Evolutionary conservation across 2,113 vertebrate species (phyloP).

Genomic region (Campylomormyrus tamandua): DNA sequence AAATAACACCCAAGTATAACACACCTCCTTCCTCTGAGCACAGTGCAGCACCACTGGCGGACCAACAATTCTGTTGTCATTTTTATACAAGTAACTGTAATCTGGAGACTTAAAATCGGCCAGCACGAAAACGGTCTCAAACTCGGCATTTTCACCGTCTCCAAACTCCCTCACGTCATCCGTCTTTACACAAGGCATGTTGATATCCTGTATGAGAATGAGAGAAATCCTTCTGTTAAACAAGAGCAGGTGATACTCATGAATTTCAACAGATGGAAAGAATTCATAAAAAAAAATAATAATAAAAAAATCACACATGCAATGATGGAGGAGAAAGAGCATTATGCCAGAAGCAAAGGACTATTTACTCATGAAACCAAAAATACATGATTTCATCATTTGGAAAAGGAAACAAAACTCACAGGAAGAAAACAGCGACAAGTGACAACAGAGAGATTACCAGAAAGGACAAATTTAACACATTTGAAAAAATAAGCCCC

Average conservation of each 20-base stretch:
- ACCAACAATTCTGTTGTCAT: constrained; percentile 79
- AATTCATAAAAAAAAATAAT: neutral
- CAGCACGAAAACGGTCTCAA: constrained; percentile 81
- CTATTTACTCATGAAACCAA: neutral
- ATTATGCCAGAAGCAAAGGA: neutral
- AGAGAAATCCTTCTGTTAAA: constrained; percentile 8
- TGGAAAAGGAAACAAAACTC: neutral
- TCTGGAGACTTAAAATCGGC: constrained; percentile 71
- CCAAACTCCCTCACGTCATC: constrained; percentile 70
- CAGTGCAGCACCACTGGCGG: constrained; percentile 81
- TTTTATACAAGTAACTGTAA: constrained; percentile 74
- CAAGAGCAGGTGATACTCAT: neutral
- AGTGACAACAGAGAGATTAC: neutral
- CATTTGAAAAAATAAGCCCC: neutral
- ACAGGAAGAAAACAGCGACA: neutral
- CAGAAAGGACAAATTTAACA: neutral
- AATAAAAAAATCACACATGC: neutral
- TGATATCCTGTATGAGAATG: constrained; percentile 70
- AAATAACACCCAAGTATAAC: neutral
- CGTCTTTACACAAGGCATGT: constrained; percentile 68
- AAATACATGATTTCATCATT: neutral
- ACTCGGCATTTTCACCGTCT: constrained; percentile 73
- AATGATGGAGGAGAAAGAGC: neutral
- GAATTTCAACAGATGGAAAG: neutral
- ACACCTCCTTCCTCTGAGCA: constrained; percentile 75